Evolutionary conservation across 2,888 invertebrate species (phyloP).

Genomic region (Cheilosia impressa): DNA sequence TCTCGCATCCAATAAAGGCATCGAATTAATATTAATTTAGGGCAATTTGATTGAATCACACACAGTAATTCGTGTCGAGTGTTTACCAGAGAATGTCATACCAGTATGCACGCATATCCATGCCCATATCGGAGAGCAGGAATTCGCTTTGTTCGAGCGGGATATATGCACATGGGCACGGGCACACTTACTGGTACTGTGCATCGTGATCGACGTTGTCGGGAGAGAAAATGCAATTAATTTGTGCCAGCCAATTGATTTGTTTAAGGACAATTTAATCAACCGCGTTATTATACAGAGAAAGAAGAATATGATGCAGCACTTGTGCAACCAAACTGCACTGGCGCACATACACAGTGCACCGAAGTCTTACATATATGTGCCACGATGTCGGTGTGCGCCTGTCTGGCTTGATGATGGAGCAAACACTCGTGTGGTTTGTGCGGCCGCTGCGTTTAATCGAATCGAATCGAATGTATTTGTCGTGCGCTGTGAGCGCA

Average conservation of each 20-base stretch:
- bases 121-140: constrained; percentile 7
- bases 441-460: constrained; percentile 50
- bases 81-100: constrained; percentile 70
- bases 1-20: constrained; percentile 69
- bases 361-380: background rate
- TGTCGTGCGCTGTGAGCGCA: constrained; percentile 72
- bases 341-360: background rate
- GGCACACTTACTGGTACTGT: constrained; percentile 14
- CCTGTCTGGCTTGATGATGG: constrained; percentile 5
- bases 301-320: constrained; percentile 44
- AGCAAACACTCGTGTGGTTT: constrained; percentile 45
- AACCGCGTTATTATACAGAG: constrained; percentile 77
- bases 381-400: background rate
- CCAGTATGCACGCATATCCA: constrained; percentile 24
- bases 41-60: constrained; percentile 74
- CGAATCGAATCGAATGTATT: constrained; percentile 71
- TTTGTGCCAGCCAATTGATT: constrained; percentile 83
- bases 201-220: constrained; percentile 73
- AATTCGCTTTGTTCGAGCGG: background rate
- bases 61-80: constrained; percentile 63
- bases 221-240: constrained; percentile 82
- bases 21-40: constrained; percentile 76
- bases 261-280: constrained; percentile 84
- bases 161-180: background rate
- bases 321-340: constrained; percentile 61